Percentiles rank a stretch among this genome's conserved stretches.
These are phyloP conservation scores for Aphelinus certus DNA, from an alignment of 1,140 invertebrate genomes.

Conservation along the genomic window DNA sequence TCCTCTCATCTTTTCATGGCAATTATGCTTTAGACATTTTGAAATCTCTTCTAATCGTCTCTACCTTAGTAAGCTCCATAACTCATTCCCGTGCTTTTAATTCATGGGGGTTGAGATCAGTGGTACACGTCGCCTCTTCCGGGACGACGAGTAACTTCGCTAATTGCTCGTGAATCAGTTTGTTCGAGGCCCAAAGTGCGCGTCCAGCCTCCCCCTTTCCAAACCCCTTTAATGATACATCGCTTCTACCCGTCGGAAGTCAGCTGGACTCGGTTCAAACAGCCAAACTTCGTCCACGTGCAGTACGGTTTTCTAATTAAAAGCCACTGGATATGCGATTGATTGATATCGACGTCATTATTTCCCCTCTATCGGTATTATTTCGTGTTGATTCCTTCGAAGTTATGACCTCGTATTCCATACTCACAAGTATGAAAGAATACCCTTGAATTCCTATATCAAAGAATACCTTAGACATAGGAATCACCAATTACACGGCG, in stretches of 20 bases:
- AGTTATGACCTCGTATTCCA: no score
- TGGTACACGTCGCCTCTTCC: background rate
- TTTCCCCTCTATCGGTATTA: no score
- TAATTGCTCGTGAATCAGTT: slow-evolving; percentile 14
- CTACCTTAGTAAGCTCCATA: no score
- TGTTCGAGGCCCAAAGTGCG: background rate
- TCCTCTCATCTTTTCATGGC: no score
- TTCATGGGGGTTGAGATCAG: background rate
- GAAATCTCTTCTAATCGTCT: background rate
- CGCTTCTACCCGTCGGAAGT: background rate
- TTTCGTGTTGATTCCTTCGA: no score
- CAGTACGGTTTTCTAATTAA: slow-evolving; percentile 11
- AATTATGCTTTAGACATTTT: no score
- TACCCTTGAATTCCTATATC: no score
- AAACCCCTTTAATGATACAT: no score
- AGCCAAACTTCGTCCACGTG: background rate
- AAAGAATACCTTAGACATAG: no score
- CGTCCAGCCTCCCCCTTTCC: background rate
- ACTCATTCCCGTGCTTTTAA: background rate
- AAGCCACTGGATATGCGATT: background rate
- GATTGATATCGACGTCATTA: no score
- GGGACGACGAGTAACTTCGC: slow-evolving; percentile 1
- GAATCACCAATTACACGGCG: no score
- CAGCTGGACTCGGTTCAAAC: background rate
- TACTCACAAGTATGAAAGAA: no score